Evolutionary conservation across 2,797 vertebrate genomes (phyloP), one percentile per base, ranked within the genome.

Genomic region (Phataginus tetradactyla): DNA sequence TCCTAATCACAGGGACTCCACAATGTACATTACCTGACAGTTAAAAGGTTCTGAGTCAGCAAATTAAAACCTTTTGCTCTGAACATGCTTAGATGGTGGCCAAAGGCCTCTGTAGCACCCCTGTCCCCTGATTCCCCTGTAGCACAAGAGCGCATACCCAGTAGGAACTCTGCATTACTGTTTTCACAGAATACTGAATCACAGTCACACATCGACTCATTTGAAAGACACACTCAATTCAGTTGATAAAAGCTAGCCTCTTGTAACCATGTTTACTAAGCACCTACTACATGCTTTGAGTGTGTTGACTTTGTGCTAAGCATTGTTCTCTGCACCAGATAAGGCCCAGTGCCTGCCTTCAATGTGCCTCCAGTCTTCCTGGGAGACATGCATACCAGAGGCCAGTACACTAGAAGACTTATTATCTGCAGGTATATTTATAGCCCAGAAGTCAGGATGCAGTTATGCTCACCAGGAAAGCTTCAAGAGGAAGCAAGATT

Each of bases 171-270:
- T 20, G 25, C 23, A 0, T 14, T 7, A 14, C 13, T 66, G 21
- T n/a, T 17, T 81, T 45, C 34, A 53, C 0, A 42, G 57, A 72
- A 63, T 49, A 34, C 14, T 14, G 42, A 81, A 32, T 63, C 32
- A 51, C 53, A 37, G 68, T 21, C 34, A 12, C 34, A 74, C 9
- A 1, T 64, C 55, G 37, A 53, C 45, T 42, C 57, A 49, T 4
- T 0, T 11, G 61, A 78, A 34, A 53, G 42, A 53, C 55, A 72
- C 34, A 34, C 32, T 66, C n/a, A 12, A 17, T 37, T 49, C 18
- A 17, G 42, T 72, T 94, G 53, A 75, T n/a, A 7, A 81, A 74
- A 80, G 59, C 34, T 79, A 88, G 42, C 61, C 61, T 72, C 85
- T 29, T 7, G 20, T 32, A 64, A 77, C 18, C 29, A 45, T 45